These are phyloP conservation scores for Trichogramma pretiosum DNA, from an alignment of 1,140 invertebrate genomes.

Conservation along the genomic window DNA sequence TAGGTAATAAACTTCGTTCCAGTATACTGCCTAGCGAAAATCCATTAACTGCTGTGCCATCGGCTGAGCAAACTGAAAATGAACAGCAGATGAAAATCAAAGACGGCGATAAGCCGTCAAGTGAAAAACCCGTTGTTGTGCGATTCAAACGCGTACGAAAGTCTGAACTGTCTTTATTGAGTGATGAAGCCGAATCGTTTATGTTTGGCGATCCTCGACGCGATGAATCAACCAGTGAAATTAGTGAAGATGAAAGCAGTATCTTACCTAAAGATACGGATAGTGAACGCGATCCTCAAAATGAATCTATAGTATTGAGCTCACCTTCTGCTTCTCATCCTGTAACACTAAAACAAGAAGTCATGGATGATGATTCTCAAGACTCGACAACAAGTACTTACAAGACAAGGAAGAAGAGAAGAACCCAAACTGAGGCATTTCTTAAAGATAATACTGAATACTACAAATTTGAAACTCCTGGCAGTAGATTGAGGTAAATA, in stretches of 20 bases:
- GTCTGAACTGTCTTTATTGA: slow-evolving; percentile 63
- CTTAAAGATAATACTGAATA: slow-evolving; percentile 54
- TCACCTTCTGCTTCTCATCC: slow-evolving; percentile 28
- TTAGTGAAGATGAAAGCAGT: slow-evolving; percentile 40
- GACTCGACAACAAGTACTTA: slow-evolving; percentile 18
- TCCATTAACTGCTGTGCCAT: slow-evolving; percentile 10
- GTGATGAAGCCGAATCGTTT: slow-evolving; percentile 74
- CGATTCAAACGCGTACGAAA: slow-evolving; percentile 63
- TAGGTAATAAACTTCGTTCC: slow-evolving; percentile 59
- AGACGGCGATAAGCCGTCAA: slow-evolving; percentile 40
- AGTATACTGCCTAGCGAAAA: slow-evolving; percentile 38
- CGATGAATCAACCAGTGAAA: slow-evolving; percentile 49
- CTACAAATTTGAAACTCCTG: slow-evolving; percentile 54
- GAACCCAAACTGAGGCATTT: slow-evolving; percentile 51
- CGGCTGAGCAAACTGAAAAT: slow-evolving; percentile 25
- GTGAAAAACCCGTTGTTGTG: slow-evolving; percentile 54
- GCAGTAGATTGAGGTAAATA: slow-evolving; percentile 44
- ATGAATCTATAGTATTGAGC: slow-evolving; percentile 17
- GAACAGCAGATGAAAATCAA: slow-evolving; percentile 23
- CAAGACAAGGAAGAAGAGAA: slow-evolving; percentile 40
- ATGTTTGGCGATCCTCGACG: slow-evolving; percentile 64
- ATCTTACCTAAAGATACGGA: slow-evolving; percentile 42
- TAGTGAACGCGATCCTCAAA: slow-evolving; percentile 28
- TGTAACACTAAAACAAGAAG: slow-evolving; percentile 27
- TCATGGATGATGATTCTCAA: slow-evolving; percentile 34